Evolutionary conservation across 2,888 invertebrate species (phyloP), one percentile per base, ranked within the genome.

Genomic region (Catocala sponsa): DNA sequence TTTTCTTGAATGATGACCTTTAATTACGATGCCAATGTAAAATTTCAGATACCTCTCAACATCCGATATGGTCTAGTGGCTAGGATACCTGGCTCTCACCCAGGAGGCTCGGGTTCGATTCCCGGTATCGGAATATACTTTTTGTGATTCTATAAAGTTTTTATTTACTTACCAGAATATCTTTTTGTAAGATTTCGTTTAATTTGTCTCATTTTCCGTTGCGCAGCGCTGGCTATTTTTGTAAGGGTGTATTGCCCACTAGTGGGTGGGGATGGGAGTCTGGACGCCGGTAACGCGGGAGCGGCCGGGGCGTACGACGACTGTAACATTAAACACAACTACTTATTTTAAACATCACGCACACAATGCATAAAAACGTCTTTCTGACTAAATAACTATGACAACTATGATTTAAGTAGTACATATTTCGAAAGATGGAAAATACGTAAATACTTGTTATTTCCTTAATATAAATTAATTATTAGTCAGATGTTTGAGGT

Each of bases 201-300:
- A 69, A 97, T 94, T 78, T 96, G 96, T 63, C 95, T 95, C 94
- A 97, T 96, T 80, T 96, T 96, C 60, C 86, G 84, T 68, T 94
- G 94, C 4, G 96, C 96, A 0, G 95, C 95, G 78, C 95, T 95
- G n/a, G 96, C 96, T 70, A 96, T 94, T 80, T 95, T 95, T 0
- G 95, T 96, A 15, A 97, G 95, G 0, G 96, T 96, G 88, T 97
- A 96, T 49, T 95, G 95, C 47, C 96, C 96, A 62, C 93, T 93
- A 51, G 93, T 93, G 10, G 97, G 96, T 43, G 95, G 95, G 52
- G 95, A 95, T 1, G 97, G 97, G 43, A 97, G 89, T 53, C 90
- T 78, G 6, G 90, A 85, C 9, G 92, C 87, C 0, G 93, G 93
- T 50, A 92, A 66, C 1, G 85, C 76, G 0, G 93, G 91, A n/a